Evolutionary conservation across 2,888 invertebrate species (phyloP).

Genomic region (Luperina nickerlii): DNA sequence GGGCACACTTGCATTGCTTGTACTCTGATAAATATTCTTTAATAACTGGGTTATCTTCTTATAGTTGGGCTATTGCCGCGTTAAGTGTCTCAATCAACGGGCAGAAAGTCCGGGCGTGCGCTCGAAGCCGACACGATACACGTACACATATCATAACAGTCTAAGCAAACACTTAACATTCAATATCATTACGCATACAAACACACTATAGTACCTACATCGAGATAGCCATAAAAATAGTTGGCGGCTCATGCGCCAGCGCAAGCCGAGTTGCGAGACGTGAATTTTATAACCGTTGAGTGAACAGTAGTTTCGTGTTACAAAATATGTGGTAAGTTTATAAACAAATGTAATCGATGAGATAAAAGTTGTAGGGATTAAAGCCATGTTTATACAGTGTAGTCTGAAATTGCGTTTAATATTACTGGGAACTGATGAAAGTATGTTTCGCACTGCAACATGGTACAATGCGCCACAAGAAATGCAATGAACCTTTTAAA

Average conservation of each 20-base stretch:
- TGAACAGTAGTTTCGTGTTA: conserved; percentile 52
- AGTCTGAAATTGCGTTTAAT: background rate
- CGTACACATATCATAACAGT: conserved; percentile 55
- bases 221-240: conserved; percentile 63
- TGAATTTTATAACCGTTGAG: conserved; percentile 58
- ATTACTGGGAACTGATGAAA: conserved; percentile 20
- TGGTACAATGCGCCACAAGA: background rate
- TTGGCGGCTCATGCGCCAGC: conserved; percentile 53
- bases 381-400: background rate
- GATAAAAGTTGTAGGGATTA: conserved; percentile 32
- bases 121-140: conserved; percentile 37
- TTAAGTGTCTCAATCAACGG: conserved; percentile 53
- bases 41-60: conserved; percentile 24
- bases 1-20: background rate
- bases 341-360: conserved; percentile 47
- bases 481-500: conserved; percentile 2
- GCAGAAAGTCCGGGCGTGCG: conserved; percentile 37
- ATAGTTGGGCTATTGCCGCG: conserved; percentile 31
- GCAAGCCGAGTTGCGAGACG: conserved; percentile 49
- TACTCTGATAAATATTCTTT: conserved; percentile 9
- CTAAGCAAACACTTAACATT: conserved; percentile 62
- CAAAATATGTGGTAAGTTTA: conserved; percentile 47
- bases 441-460: background rate
- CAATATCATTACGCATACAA: conserved; percentile 60
- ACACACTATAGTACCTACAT: conserved; percentile 40